Base-by-base conservation (phyloP, 1,140 invertebrate species). In the Cotesia chilonis region DNA sequence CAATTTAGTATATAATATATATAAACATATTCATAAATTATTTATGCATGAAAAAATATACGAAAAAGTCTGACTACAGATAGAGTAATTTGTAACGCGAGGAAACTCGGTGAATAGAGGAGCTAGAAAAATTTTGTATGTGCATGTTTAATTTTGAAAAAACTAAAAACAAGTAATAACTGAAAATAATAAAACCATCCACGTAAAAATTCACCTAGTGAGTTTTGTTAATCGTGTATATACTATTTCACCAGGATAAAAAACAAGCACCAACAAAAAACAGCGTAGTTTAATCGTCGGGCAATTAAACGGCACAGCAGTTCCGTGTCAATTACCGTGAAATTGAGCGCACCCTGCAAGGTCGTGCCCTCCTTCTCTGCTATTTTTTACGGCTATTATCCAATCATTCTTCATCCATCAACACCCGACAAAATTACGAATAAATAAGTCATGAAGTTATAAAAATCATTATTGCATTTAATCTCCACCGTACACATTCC, bases 241-340 rank as follows among this genome's bases (percentile, higher is more conserved):
- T 60, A 60, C n/a, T 60, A 28, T 60, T 55, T 55, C 12, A 17
- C 0, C 41, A 47, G 5, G 41, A 10, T 47, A 47, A 47, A 47
- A 47, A 47, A 55, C 0, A 55, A 14, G 54, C 12, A 60, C 5
- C 1, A 60, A 60, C 5, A 60, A 36, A 60, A 35, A 64, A 37
- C 37, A 64, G 37, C 14, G 14, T 38, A 64, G 61, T 38, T 41
- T 41, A 64, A 64, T 64, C 61, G 35, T 64, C 61, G 12, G 36
- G 12, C 61, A 64, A 64, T 64, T 64, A 60, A 60, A 60, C 28
- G 59, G 59, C 20, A 35, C 59, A 60, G 20, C 59, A 20, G 28
- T 20, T 60, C 20, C 59, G 59, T 35, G 59, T 28, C 59, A 35
- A 60, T 60, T 60, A 60, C 59, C 28, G 59, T 60, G 59, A 36